Evolutionary conservation across 2,888 invertebrate genomes (phyloP), one percentile per base, ranked within the genome.

Genomic region (Exocentrus adspersus): DNA sequence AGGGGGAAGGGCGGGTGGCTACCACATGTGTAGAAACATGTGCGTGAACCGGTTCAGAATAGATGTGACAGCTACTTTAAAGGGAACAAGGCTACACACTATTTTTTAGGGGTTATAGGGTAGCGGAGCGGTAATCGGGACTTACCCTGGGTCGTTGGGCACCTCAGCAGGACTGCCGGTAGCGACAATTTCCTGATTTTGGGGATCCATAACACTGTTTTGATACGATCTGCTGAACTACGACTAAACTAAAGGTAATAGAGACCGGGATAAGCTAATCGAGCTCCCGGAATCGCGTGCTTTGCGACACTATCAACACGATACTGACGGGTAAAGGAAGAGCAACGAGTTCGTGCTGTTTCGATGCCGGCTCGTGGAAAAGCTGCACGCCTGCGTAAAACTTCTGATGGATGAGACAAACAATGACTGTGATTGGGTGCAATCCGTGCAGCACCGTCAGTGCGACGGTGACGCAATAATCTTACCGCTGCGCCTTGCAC

Each of bases 121-220:
- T 46, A 60, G 60, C 37, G 7, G 3, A 53, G 21, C 53, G 51
- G 53, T 28, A 9, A 52, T 28, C 53, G 62, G 42, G 60, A 68
- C 68, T 84, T 91, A 95, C 95, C 95, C 95, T 84, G 95, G 95
- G 86, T 95, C 95, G 87, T 95, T 95, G 85, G 94, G 92, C 85
- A 93, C 93, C 87, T 95, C 95, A 73, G 93, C 92, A 81, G 93
- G 92, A 82, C 93, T 91, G 82, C 90, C 89, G 82, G 90, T 90
- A 75, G 86, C 85, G 77, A 87, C 88, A 84, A 89, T 88, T 83
- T 93, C 93, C 86, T 92, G 92, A 81, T 84, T 89, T 83, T 90
- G 91, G 84, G 89, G 86, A 86, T 91, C 91, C 91, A 91, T 91
- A 50, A 66, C 73, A 71, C 73, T 68, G 60, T 62, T 54, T 67